Evolutionary conservation across 2,888 invertebrate genomes (phyloP), one percentile per base, ranked within the genome.

Genomic region (Hoplodrina blanda): DNA sequence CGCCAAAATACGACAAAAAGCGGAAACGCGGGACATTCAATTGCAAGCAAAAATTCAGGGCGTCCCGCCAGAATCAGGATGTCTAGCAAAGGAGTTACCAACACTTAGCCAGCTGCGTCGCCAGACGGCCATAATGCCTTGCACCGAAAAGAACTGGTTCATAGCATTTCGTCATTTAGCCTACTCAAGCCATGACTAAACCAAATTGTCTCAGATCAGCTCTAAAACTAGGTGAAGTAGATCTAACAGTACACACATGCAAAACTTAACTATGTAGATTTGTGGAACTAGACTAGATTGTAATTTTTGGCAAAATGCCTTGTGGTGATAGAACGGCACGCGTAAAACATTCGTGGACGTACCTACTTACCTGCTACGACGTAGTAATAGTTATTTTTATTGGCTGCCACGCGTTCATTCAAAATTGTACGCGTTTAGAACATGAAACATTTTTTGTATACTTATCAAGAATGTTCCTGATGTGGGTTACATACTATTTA

Each of bases 221-320:
- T 53, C 50, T 37, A 56, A 63, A 63, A 66, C 65, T 44, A 49
- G 46, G 55, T 37, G 46, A 81, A 78, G 53, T 64, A 55, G 72
- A 71, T 53, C 63, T 77, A 78, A 78, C 81, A 41, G 81, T 81
- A 64, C 60, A 67, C 63, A 53, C 66, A 67, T 64, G 57, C 49
- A 30, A 54, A 50, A 62, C 20, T 62, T 37, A 50, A 76, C 65
- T 20, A 76, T 78, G 69, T 80, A 50, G 70, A 60, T 75, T 74
- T 69, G 62, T 76, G 49, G 68, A 76, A 69, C 60, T 65, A 46
- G 70, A 70, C 50, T 61, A 63, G 50, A 57, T 60, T 44, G 62
- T 69, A 64, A 68, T 80, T 75, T 37, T 76, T 76, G 77, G 76
- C 65, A 69, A 30, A 30, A 11, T 69, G 62, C 54, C 70, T 50